A percentile compares a stretch with the other conserved stretches of the same genome.
Evolutionary conservation across 2,888 invertebrate genomes (phyloP).

Genomic region (Poecilobothrus nobilitatus): DNA sequence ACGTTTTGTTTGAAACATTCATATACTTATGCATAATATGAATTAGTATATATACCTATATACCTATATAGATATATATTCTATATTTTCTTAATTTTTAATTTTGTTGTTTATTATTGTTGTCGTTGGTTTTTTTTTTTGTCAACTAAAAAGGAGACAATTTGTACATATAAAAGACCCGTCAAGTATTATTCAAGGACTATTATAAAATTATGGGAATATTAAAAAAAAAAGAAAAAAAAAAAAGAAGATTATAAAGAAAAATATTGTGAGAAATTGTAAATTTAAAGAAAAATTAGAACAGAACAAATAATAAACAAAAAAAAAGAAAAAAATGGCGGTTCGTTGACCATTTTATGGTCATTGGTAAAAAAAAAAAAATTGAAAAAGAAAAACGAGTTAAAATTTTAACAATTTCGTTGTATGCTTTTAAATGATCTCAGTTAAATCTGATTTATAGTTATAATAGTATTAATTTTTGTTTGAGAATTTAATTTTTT

Average conservation of each 20-base stretch:
- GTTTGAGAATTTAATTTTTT: too few species aligned
- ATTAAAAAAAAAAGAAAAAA: neutral
- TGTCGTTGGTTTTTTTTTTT: neutral
- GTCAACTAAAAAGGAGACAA: neutral
- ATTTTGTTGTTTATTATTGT: neutral
- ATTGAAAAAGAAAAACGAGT: too few species aligned
- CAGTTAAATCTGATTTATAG: too few species aligned
- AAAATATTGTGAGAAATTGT: neutral
- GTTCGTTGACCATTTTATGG: neutral
- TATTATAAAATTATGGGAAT: constrained; percentile 6
- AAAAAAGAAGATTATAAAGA: neutral
- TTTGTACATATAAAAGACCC: neutral
- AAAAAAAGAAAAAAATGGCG: neutral
- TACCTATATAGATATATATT: neutral
- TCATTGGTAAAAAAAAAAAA: too few species aligned
- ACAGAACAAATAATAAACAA: too few species aligned
- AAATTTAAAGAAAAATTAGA: neutral
- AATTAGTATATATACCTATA: too few species aligned
- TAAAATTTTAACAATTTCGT: too few species aligned
- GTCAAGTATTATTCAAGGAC: constrained; percentile 6
- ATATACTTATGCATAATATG: too few species aligned
- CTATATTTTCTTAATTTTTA: neutral
- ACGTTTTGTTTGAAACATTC: too few species aligned
- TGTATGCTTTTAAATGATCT: too few species aligned
- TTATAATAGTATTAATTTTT: too few species aligned